Evolutionary conservation across 1,140 invertebrate species (phyloP).

Genomic region (Triops cancriformis): DNA sequence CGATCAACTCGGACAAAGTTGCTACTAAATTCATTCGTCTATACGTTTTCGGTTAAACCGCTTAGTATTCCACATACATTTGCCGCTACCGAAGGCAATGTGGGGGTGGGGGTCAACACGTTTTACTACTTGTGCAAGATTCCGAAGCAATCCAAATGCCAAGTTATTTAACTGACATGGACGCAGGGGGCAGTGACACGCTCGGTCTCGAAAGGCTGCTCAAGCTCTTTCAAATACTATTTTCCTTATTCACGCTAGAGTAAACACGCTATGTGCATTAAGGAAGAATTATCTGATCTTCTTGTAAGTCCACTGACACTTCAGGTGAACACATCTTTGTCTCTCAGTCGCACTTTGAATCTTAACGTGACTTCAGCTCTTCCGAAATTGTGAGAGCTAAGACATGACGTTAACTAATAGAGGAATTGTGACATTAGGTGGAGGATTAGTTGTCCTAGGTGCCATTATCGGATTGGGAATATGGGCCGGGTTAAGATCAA

Average conservation of each 20-base stretch:
- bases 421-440: neutral
- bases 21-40: too few relatives aligned
- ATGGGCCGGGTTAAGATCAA: neutral
- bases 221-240: neutral
- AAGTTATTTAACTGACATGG: neutral
- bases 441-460: neutral
- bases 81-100: too few relatives aligned
- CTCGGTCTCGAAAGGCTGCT: neutral
- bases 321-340: neutral
- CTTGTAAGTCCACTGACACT: neutral
- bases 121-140: too few relatives aligned
- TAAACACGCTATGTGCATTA: neutral
- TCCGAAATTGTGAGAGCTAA: too few relatives aligned
- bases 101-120: too few relatives aligned
- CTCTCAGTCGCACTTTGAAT: neutral
- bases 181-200: neutral
- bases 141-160: too few relatives aligned
- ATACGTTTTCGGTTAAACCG: too few relatives aligned
- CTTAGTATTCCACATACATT: too few relatives aligned
- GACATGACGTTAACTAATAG: neutral
- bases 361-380: too few relatives aligned
- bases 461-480: neutral
- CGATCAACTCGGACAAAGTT: too few relatives aligned
- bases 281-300: too few relatives aligned
- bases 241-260: neutral